Evolutionary conservation across 2,888 invertebrate genomes (phyloP).

Genomic region (Stomorhina lunata): DNA sequence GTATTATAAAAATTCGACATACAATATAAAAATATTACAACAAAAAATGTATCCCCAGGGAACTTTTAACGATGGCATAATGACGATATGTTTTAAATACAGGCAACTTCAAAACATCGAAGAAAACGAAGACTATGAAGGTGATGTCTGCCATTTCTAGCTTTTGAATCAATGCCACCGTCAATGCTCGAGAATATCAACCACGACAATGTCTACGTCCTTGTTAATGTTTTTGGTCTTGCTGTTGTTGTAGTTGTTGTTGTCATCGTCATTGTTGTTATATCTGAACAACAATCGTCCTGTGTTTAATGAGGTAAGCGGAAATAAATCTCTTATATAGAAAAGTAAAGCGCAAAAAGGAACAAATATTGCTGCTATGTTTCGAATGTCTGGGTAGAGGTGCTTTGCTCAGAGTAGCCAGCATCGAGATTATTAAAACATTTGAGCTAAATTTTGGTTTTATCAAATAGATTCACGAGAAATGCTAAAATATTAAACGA

Average conservation of each 20-base stretch:
- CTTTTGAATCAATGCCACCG: constrained; percentile 45
- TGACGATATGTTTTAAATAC: constrained; percentile 67
- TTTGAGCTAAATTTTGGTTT: constrained; percentile 23
- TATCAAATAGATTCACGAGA: background rate
- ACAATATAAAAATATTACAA: constrained; percentile 53
- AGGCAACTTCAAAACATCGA: constrained; percentile 33
- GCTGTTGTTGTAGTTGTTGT: constrained; percentile 25
- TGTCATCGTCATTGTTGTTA: constrained; percentile 17
- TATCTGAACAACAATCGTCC: constrained; percentile 58
- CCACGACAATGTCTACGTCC: constrained; percentile 14
- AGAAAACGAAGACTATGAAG: constrained; percentile 35
- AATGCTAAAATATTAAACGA: background rate
- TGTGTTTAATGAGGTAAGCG: constrained; percentile 77
- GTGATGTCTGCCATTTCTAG: constrained; percentile 51
- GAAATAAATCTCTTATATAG: constrained; percentile 73
- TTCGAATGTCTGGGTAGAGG: background rate
- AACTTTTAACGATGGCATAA: constrained; percentile 72
- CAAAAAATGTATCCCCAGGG: constrained; percentile 71
- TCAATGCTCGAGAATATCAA: constrained; percentile 3
- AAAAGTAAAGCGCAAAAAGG: constrained; percentile 21
- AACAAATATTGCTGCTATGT: constrained; percentile 2
- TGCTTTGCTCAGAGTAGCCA: background rate
- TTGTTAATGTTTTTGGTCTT: constrained; percentile 46
- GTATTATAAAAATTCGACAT: background rate
- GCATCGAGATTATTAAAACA: constrained; percentile 35